Evolutionary conservation across 1,140 invertebrate genomes (phyloP), one percentile per base, ranked within the genome.

Genomic region (Drosophila trapezifrons): DNA sequence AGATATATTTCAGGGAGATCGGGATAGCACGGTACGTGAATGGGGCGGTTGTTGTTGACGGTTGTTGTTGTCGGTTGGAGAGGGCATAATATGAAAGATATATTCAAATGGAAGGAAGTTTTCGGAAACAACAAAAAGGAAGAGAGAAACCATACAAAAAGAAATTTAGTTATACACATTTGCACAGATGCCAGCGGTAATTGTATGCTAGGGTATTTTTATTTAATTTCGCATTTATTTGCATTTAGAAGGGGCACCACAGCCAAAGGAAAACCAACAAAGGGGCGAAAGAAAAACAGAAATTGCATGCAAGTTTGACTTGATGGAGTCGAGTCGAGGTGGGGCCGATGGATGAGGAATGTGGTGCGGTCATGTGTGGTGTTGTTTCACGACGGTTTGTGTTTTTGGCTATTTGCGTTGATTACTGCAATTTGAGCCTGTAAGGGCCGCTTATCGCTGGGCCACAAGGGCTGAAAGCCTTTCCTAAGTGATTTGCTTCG

Each of bases 141-240:
- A 64, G 40, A 56, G 54, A 38, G 52, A 73, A 80, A 71, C 52
- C 74, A 81, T 75, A 81, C 54, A 71, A 75, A 84, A 87, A 66
- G 56, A 64, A 80, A 79, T 79, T 71, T 80, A 74, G 55, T 78
- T 60, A 63, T 72, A 62, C 27, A 75, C 46, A 57, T 57, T 70
- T 40, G 10, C 65, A 71, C 51, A 58, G 65, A 71, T 67, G 73
- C 38, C 20, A 45, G n/a, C 18, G 60, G 60, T 78, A 81, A 86
- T 69, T 69, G 70, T 76, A 87, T 81, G 73, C 83, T 47, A 73
- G 45, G 72, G 70, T 76, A 83, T 89, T 89, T 86, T 89, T 84
- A 89, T 87, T 87, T 84, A 87, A 89, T 84, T 71, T 84, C 63
- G 79, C 84, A 87, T 87, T 78, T 87, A 89, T 89, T 89, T 89